Evolutionary conservation across 2,113 vertebrate species (phyloP).

Genomic region (Prunella himalayana): DNA sequence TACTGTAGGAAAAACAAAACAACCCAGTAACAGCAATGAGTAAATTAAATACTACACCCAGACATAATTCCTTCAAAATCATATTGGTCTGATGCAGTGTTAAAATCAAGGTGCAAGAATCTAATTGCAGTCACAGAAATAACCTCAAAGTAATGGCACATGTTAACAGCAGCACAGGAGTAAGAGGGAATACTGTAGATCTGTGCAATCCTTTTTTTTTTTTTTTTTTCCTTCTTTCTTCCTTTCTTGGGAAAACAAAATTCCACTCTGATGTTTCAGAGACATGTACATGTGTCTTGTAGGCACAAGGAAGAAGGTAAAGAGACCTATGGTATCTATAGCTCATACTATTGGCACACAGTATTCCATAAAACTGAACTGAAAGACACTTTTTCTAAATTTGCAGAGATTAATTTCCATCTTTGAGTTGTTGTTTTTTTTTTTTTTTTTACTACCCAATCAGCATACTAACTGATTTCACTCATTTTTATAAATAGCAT

Average conservation of each 20-base stretch:
- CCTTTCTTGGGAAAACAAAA: neutral
- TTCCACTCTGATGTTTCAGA: neutral
- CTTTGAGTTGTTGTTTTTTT: neutral
- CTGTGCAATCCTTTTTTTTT: neutral
- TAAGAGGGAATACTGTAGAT: neutral
- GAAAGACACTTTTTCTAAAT: conserved; percentile 12
- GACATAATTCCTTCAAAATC: neutral
- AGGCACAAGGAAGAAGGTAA: neutral
- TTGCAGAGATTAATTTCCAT: conserved; percentile 23
- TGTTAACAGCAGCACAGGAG: neutral
- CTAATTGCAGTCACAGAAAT: neutral
- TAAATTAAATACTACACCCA: neutral
- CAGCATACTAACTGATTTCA: conserved; percentile 33
- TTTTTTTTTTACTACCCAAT: neutral
- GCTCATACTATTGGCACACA: neutral
- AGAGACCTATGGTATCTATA: neutral
- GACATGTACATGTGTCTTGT: neutral
- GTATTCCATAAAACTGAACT: neutral
- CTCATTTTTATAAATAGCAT: conserved; percentile 59
- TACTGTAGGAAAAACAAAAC: neutral
- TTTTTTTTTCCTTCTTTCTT: neutral
- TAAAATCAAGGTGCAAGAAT: neutral
- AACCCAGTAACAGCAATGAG: neutral
- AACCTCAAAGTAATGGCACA: neutral
- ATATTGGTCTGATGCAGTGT: neutral